Evolutionary conservation across 2,888 invertebrate species (phyloP).

Genomic region (Perithous albicinctus): DNA sequence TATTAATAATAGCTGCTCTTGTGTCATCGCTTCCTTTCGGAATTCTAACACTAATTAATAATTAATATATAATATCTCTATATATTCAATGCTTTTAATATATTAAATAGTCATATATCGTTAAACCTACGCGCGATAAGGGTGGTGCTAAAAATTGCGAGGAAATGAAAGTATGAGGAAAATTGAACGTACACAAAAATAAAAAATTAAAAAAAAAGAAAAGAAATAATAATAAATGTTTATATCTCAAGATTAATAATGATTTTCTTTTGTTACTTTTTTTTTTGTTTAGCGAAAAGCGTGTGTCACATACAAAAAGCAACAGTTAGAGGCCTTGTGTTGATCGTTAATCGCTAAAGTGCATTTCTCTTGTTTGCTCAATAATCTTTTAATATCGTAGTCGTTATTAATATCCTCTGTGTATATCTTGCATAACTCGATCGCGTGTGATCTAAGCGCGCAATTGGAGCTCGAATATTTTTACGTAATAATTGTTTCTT

Average conservation of each 20-base stretch:
- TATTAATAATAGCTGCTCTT: slow-evolving; percentile 76
- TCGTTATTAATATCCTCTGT: slow-evolving; percentile 66
- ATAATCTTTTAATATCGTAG: slow-evolving; percentile 67
- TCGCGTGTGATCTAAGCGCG: slow-evolving; percentile 66
- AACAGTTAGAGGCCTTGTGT: slow-evolving; percentile 84
- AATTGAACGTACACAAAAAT: slow-evolving; percentile 70
- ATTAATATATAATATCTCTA: slow-evolving; percentile 75
- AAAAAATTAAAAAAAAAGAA: slow-evolving; percentile 74
- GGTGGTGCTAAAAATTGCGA: slow-evolving; percentile 64
- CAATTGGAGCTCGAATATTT: slow-evolving; percentile 70
- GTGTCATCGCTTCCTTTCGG: slow-evolving; percentile 75
- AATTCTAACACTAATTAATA: slow-evolving; percentile 75
- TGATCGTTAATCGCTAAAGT: slow-evolving; percentile 80
- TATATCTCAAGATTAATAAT: slow-evolving; percentile 58
- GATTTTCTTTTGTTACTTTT: slow-evolving; percentile 10
- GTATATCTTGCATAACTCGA: slow-evolving; percentile 47
- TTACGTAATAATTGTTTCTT: slow-evolving; percentile 73
- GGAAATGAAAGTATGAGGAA: slow-evolving; percentile 68
- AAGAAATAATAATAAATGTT: too few relatives aligned
- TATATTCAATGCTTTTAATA: slow-evolving; percentile 79
- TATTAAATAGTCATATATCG: slow-evolving; percentile 80
- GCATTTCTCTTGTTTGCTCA: slow-evolving; percentile 71
- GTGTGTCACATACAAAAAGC: slow-evolving; percentile 84
- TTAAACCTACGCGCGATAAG: slow-evolving; percentile 74
- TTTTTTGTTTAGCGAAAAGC: slow-evolving; percentile 79